Base-by-base conservation (phyloP, 2,797 vertebrate species). In the Macrochelys suwanniensis region DNA sequence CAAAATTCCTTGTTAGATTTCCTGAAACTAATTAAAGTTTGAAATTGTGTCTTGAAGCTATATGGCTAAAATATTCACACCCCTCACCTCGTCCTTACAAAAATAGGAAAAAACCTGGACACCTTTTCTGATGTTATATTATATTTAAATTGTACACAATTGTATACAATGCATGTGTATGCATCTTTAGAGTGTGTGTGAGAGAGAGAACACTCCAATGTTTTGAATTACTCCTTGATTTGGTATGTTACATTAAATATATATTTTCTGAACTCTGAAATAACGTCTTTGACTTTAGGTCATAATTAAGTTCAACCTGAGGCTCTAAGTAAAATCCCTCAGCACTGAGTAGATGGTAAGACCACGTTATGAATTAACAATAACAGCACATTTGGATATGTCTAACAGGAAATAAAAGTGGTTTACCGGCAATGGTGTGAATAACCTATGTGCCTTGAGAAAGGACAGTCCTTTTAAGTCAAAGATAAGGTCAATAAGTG, bases 1-100 rank as follows among this genome's bases (percentile, higher is more conserved):
- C 92, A 53, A 92, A 87, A 85, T 91, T 96, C 16, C 25, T 2
- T 74, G 50, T 82, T 82, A 91, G 50, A 37, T 51, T 91, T 93
- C 21, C 47, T 82, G 71, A 90, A 94, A 85, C 5, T 90, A 95
- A 88, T 94, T 91, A 87, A 94, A 85, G 7, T 2, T 78, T 84
- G 8, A 93, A 88, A 82, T 94, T 91, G 56, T 91, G 25, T 83
- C 82, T 94, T 77, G 79, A 85, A 92, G 50, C 28, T 80, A 85
- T 76, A 42, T 90, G 23, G 0, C n/a, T 80, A 84, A 93, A 95
- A 87, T 49, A 65, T 82, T 91, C 15, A 82, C 47, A 88, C 45
- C 3, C 10, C 2, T 80, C 28, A 59, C 42, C 57, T 93, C 85
- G 13, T 80, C 50, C 45, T 4, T 57, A 89, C 21, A 95, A 91